Evolutionary conservation across 1,140 invertebrate species (phyloP), one percentile per base, ranked within the genome.

Genomic region (Drosophila seguyi): DNA sequence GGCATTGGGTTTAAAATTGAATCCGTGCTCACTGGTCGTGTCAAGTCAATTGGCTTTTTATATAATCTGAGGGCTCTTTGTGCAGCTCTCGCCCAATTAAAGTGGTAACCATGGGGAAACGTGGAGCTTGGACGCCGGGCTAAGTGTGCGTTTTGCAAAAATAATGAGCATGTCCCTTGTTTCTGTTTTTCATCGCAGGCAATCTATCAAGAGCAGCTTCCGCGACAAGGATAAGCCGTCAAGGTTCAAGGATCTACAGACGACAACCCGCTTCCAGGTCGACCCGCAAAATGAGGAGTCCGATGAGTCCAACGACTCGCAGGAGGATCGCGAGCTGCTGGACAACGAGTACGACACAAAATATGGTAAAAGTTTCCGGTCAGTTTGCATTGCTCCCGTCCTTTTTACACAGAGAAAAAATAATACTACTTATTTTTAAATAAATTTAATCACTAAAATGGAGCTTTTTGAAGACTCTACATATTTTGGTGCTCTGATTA

Each of bases 301-400:
- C 1, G 94, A 92, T 41, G 91, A 92, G 47, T 92, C 92, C 3
- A 92, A 92, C 29, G 91, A 92, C 41, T 92, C 94, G 10, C 94
- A 93, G 18, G 93, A 94, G 90, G 94, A 94, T 47, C 94, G 93
- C 73, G 94, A 94, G 71, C 93, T 95, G 6, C 93, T 95, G 47
- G 94, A 94, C 2, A 94, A 93, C 56, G 93, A 94, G 34, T 95
- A 94, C 73, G 95, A 96, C 78, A 97, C 96, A 20, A 95, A 95
- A 90, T 96, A 97, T 94, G 94, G 94, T 27, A 97, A 97, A 92
- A 97, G 96, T 92, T 97, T 95, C 92, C 94, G 95, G 95, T 95
- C 84, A 91, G 91, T 79, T 74, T 58, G 60, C 65, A 66, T 50
- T 68, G 36, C 60, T 56, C n/a, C 27, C 14, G 6, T 45, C 52